Conservation (phyloP, 2,888 invertebrate genomes). For the Cataglyphis albicans region DNA sequence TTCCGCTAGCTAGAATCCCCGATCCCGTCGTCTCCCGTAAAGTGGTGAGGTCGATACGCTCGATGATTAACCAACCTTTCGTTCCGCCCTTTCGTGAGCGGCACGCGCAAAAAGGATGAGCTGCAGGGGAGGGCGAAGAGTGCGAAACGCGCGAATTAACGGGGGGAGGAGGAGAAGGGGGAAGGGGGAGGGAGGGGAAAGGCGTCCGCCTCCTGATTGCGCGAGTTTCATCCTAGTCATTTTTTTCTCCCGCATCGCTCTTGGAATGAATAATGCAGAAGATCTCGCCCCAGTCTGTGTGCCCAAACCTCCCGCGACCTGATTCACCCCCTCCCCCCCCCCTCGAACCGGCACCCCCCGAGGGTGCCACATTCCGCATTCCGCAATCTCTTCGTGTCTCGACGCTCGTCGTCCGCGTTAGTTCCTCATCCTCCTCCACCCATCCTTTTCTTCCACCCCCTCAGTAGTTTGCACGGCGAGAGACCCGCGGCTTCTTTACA, state of each 20-base stretch:
- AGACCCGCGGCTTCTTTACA: slow-evolving; percentile 43
- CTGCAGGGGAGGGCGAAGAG: not conserved
- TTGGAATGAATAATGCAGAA: slow-evolving; percentile 69
- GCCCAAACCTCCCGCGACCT: slow-evolving; percentile 33
- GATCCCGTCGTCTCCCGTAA: slow-evolving; percentile 25
- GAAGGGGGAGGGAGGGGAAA: too few relatives aligned
- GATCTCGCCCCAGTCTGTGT: slow-evolving; percentile 53
- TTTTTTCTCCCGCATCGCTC: slow-evolving; percentile 47
- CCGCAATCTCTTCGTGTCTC: slow-evolving; percentile 54
- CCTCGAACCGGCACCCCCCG: slow-evolving; percentile 4
- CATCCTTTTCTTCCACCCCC: not conserved
- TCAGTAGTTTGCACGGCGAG: slow-evolving; percentile 27
- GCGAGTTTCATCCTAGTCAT: slow-evolving; percentile 64
- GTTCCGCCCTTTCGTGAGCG: slow-evolving; percentile 60
- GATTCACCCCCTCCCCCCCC: not conserved
- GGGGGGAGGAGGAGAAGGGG: not conserved
- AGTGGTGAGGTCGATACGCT: slow-evolving; percentile 35
- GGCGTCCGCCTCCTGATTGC: slow-evolving; percentile 72
- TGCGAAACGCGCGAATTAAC: slow-evolving; percentile 77
- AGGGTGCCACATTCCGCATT: slow-evolving; percentile 56
- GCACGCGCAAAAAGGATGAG: slow-evolving; percentile 48
- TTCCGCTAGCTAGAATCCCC: slow-evolving; percentile 69
- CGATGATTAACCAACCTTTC: slow-evolving; percentile 71
- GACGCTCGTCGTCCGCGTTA: slow-evolving; percentile 29
- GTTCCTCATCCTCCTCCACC: slow-evolving; percentile 22